Evolutionary conservation across 2,797 vertebrate genomes (phyloP).

Genomic region (Coregonus sp.): DNA sequence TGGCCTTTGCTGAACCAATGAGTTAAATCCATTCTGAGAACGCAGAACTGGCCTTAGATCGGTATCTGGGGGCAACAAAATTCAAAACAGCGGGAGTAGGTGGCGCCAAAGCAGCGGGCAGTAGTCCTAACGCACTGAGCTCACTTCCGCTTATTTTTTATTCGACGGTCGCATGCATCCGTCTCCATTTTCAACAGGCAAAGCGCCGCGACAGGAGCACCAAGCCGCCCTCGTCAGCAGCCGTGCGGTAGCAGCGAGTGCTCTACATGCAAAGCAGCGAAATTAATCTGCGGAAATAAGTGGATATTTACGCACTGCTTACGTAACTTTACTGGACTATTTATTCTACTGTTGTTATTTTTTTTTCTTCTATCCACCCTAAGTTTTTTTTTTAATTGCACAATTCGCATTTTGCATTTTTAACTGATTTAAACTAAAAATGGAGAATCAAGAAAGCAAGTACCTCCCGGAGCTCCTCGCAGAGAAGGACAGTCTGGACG

Average conservation of each 20-base stretch:
- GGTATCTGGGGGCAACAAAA: background rate
- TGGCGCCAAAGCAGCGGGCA: constrained; percentile 11
- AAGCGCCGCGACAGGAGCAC: constrained; percentile 17
- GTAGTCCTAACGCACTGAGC: constrained; percentile 21
- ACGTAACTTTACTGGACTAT: constrained; percentile 65
- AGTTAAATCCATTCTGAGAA: background rate
- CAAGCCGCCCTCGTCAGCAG: constrained; percentile 21
- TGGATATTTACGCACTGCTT: constrained; percentile 62
- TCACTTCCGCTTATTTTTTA: constrained; percentile 54
- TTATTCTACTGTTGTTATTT: constrained; percentile 37
- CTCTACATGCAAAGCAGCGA: constrained; percentile 50
- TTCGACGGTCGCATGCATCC: constrained; percentile 42
- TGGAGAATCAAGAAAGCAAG: constrained; percentile 93
- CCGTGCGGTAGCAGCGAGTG: constrained; percentile 15
- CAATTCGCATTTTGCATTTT: constrained; percentile 1
- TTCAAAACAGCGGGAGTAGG: constrained; percentile 26
- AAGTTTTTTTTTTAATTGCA: constrained; percentile 35
- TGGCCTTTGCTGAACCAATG: background rate
- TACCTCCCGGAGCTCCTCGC: constrained; percentile 93
- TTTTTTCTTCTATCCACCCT: constrained; percentile 31
- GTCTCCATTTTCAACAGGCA: constrained; percentile 54
- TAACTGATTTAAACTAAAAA: constrained; percentile 70
- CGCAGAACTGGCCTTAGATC: background rate
- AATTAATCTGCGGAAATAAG: constrained; percentile 19
- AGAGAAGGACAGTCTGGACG: constrained; percentile 94